Evolutionary conservation across 2,113 vertebrate species (phyloP), one percentile per base, ranked within the genome.

Genomic region (Trinectes maculatus): DNA sequence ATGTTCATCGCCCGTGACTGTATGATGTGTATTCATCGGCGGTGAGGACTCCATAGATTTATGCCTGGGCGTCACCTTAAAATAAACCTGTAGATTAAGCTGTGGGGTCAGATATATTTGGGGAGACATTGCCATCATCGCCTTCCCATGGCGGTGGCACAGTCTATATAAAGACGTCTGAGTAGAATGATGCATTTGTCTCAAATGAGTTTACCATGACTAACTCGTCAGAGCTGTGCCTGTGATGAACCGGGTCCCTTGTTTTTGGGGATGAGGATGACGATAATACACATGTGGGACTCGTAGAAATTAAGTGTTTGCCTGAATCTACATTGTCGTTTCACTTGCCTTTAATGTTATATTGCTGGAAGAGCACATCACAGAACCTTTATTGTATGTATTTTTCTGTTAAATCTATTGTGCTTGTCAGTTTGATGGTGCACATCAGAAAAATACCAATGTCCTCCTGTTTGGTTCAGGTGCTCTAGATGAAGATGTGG

Each of bases 401-500:
- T 51, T 13, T 29, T 13, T 53, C n/a, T n/a, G n/a, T n/a, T n/a
- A n/a, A n/a, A n/a, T n/a, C n/a, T n/a, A n/a, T 6, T 21, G 5
- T 36, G 29, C 18, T 44, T 37, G 21, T 72, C 11, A 24, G 15
- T 40, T 26, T 49, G 4, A 4, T 40, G 33, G 21, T 29, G 21
- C 70, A 2, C 25, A 3, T 31, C 7, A 33, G 13, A 26, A 1
- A 6, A 13, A 46, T 5, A 34, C 12, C 74, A 29, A 81, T 51
- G 42, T 58, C 3, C 24, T 1, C n/a, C 58, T 22, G 1, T 75
- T 8, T 9, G 86, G 39, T 85, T 61, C 82, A 98, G 98, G 95
- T 93, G 93, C 89, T 82, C 92, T 99, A 64, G 98, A 99, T 86
- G 98, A 99, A 91, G 98, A 99, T 48, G 97, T 99, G 70, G 97